Conservation (phyloP, 2,888 invertebrate species). For the Drosophila parthenogenetica region DNA sequence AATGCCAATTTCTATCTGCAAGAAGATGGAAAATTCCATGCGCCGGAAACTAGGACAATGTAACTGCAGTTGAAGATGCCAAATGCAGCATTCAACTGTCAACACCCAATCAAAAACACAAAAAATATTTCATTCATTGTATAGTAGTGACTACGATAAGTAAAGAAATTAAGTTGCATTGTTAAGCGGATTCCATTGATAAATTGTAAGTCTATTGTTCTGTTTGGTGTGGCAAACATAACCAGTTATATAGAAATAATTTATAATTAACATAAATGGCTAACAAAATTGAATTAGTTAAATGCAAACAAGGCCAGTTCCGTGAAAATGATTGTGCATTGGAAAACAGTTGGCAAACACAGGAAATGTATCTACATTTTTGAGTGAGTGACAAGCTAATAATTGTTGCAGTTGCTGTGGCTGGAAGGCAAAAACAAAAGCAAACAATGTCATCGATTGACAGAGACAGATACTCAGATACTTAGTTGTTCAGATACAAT, state of each 20-base stretch:
- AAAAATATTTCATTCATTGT: slow-evolving; percentile 4
- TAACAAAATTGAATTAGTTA: slow-evolving; percentile 13
- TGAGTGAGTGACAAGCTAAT: slow-evolving; percentile 59
- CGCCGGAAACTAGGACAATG: slow-evolving; percentile 72
- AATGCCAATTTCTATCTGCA: slow-evolving; percentile 19
- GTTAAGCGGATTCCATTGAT: slow-evolving; percentile 24
- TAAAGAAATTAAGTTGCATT: slow-evolving; percentile 9
- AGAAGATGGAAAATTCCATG: slow-evolving; percentile 49
- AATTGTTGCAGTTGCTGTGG: slow-evolving; percentile 41
- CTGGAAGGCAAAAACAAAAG: slow-evolving; percentile 63
- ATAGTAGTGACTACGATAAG: slow-evolving; percentile 30
- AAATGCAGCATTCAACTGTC: slow-evolving; percentile 1
- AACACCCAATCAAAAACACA: background rate
- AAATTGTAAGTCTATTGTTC: slow-evolving; percentile 21
- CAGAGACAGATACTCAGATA: slow-evolving; percentile 18
- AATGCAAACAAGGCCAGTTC: slow-evolving; percentile 67
- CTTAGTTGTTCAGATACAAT: background rate
- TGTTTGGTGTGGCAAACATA: slow-evolving; percentile 22
- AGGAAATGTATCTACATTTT: slow-evolving; percentile 61
- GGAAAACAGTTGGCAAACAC: slow-evolving; percentile 64
- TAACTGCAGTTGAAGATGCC: slow-evolving; percentile 3
- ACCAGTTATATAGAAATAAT: slow-evolving; percentile 34
- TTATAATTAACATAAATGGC: slow-evolving; percentile 9
- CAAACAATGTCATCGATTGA: slow-evolving; percentile 62
- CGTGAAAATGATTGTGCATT: slow-evolving; percentile 56